Conservation (phyloP, 2,888 invertebrate genomes). For the Himalopsyche kuldschensis region DNA sequence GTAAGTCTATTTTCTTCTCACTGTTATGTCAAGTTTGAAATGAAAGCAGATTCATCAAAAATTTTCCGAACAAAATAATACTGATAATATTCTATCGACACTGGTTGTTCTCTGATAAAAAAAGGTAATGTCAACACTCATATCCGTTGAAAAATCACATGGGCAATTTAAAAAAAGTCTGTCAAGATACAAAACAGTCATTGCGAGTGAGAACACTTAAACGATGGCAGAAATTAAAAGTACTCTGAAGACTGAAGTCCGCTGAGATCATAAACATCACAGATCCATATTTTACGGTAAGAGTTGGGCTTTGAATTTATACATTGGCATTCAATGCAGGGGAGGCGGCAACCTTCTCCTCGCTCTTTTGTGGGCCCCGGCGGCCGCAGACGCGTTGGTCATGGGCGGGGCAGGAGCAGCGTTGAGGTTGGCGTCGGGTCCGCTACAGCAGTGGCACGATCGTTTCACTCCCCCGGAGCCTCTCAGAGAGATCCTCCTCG, state of each 20-base stretch:
- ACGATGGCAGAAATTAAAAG: too few relatives aligned
- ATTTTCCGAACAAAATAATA: neutral
- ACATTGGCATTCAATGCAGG: neutral
- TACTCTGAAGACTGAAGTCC: too few relatives aligned
- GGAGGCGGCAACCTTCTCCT: neutral
- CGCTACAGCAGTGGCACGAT: constrained; percentile 65
- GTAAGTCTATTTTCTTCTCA: neutral
- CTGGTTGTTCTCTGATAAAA: neutral
- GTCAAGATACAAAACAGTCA: too few relatives aligned
- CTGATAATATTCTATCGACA: neutral
- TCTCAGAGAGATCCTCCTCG: constrained; percentile 45
- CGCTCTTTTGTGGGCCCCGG: neutral
- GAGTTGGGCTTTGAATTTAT: neutral
- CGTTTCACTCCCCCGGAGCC: constrained; percentile 63
- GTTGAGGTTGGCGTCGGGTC: constrained; percentile 44
- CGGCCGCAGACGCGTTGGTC: neutral
- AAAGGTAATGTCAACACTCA: too few relatives aligned
- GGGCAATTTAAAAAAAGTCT: too few relatives aligned
- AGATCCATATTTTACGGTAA: neutral
- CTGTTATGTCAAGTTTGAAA: neutral
- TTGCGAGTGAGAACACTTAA: too few relatives aligned
- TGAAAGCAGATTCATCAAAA: neutral
- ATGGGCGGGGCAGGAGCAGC: neutral
- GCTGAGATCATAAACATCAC: too few relatives aligned
- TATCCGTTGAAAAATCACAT: too few relatives aligned